A percentile compares a stretch with the other conserved stretches of the same genome.
phyloP scores from a whole-genome alignment of 2,888 invertebrate species.

The Criorhina ranunculi region DNA sequence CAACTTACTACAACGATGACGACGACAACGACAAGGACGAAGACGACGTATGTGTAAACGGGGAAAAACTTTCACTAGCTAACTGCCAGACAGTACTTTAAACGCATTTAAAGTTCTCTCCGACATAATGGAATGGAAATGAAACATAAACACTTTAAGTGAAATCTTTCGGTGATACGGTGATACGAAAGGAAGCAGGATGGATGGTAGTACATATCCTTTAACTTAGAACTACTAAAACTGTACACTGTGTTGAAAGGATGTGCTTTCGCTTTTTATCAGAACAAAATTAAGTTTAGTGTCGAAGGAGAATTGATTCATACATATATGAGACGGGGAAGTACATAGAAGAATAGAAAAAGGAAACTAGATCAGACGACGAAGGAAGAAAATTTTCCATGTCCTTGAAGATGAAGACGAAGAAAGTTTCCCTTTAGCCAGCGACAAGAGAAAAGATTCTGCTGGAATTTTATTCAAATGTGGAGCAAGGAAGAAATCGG shows the following conservation, averaged over 20 bases:
- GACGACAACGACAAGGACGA: slow-evolving; percentile 47
- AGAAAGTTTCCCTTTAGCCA: slow-evolving; percentile 62
- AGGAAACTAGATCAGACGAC: slow-evolving; percentile 71
- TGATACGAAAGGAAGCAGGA: slow-evolving; percentile 44
- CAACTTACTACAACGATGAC: slow-evolving; percentile 50
- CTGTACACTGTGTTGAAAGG: slow-evolving; percentile 24
- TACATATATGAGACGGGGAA: slow-evolving; percentile 64
- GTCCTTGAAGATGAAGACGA: slow-evolving; percentile 69
- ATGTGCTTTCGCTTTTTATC: slow-evolving; percentile 75
- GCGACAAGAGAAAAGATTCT: slow-evolving; percentile 26
- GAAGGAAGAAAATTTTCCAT: slow-evolving; percentile 54
- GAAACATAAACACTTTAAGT: slow-evolving; percentile 75
- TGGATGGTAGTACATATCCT: slow-evolving; percentile 53
- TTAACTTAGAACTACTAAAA: slow-evolving; percentile 47
- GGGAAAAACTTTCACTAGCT: slow-evolving; percentile 65
- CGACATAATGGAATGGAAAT: slow-evolving; percentile 74
- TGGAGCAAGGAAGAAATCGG: slow-evolving; percentile 31
- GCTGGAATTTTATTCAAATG: slow-evolving; percentile 71
- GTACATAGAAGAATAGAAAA: slow-evolving; percentile 4
- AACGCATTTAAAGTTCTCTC: slow-evolving; percentile 71
- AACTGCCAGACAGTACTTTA: slow-evolving; percentile 74
- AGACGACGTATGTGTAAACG: slow-evolving; percentile 45
- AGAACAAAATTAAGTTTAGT: slow-evolving; percentile 73
- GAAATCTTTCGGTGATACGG: slow-evolving; percentile 67
- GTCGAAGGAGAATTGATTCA: slow-evolving; percentile 77